Conservation (phyloP, 2,797 vertebrate species). For the Xerus rutilus region DNA sequence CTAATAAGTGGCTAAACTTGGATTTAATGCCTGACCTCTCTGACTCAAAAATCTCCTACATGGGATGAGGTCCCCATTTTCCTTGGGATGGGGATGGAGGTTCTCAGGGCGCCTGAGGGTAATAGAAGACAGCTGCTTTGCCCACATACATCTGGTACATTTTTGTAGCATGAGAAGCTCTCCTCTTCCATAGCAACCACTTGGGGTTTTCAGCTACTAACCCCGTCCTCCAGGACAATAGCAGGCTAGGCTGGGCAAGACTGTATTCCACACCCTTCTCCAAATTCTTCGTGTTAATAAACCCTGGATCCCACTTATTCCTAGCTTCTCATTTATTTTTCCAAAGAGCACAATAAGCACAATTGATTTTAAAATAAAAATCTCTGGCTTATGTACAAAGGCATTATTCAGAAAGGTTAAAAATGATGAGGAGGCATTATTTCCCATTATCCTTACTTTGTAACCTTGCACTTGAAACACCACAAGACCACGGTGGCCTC, state of each 20-base stretch:
- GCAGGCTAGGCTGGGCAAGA: constrained; percentile 1
- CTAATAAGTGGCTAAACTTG: not conserved
- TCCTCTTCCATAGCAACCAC: constrained; percentile 58
- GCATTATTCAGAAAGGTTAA: constrained; percentile 77
- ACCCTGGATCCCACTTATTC: not conserved
- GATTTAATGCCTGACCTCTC: not conserved
- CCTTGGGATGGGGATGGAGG: not conserved
- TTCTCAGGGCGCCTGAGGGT: not conserved
- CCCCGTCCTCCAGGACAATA: constrained; percentile 43
- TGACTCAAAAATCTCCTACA: not conserved
- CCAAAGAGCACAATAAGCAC: constrained; percentile 76
- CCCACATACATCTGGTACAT: constrained; percentile 74
- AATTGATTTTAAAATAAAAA: constrained; percentile 86
- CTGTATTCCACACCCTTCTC: not conserved
- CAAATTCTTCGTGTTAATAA: constrained; percentile 70
- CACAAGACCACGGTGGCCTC: constrained; percentile 2
- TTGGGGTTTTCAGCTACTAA: constrained; percentile 57
- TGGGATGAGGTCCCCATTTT: not conserved
- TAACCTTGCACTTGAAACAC: constrained; percentile 59
- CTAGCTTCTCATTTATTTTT: constrained; percentile 60
- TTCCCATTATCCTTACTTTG: constrained; percentile 42
- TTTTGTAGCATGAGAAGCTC: constrained; percentile 68
- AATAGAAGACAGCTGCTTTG: constrained; percentile 72
- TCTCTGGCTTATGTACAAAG: constrained; percentile 73
- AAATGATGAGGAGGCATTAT: constrained; percentile 71